A percentile compares a stretch with the other conserved stretches of the same genome.
These are phyloP conservation scores for Melopsittacus undulatus DNA, from an alignment of 2,797 vertebrate genomes.

Conservation along the genomic window DNA sequence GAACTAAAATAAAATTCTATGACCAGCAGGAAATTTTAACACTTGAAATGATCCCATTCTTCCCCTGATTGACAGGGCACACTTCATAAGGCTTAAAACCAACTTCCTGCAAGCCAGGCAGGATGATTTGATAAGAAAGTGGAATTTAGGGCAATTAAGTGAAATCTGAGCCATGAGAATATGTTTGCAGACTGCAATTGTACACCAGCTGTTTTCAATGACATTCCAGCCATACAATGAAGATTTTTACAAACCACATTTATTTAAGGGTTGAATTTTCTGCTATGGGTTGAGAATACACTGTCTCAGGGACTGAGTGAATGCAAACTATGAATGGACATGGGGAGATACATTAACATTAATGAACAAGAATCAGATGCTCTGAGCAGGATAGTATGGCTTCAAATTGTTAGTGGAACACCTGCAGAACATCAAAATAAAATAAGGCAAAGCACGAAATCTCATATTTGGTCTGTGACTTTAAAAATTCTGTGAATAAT, in stretches of 20 bases:
- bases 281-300: background rate
- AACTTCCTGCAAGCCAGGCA: slow-evolving; percentile 68
- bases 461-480: background rate
- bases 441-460: background rate
- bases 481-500: background rate
- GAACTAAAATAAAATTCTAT: slow-evolving; percentile 39
- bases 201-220: slow-evolving; percentile 72
- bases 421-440: background rate
- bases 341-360: slow-evolving; percentile 2
- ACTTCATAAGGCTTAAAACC: slow-evolving; percentile 70
- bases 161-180: slow-evolving; percentile 69
- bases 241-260: slow-evolving; percentile 60
- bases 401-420: background rate
- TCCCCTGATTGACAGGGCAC: slow-evolving; percentile 68
- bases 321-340: slow-evolving; percentile 7
- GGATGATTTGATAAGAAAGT: slow-evolving; percentile 75
- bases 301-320: background rate
- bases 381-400: background rate
- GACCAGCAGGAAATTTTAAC: slow-evolving; percentile 2
- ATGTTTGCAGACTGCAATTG: slow-evolving; percentile 56
- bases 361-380: background rate
- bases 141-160: slow-evolving; percentile 73
- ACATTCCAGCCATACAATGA: slow-evolving; percentile 69
- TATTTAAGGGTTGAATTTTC: slow-evolving; percentile 51
- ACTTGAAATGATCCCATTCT: slow-evolving; percentile 44